phyloP scores from a whole-genome alignment of 2,888 invertebrate genomes.

The Dyspetes luteomarginatus region DNA sequence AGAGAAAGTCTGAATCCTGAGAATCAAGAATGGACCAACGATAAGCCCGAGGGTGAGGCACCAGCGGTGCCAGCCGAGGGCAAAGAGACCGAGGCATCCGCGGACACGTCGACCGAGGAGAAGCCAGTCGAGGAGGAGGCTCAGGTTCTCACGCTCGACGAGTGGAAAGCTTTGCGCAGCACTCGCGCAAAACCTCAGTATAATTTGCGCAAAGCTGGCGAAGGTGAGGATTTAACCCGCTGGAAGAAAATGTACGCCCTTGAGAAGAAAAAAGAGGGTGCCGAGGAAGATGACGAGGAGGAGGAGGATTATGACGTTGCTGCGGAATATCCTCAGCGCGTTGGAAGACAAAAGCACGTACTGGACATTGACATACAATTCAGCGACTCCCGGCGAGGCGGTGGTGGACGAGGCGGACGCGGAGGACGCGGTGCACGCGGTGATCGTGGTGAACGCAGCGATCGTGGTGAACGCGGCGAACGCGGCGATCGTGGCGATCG shows the following conservation, averaged over 20 bases:
- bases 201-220: conserved; percentile 96
- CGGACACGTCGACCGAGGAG: conserved; percentile 80
- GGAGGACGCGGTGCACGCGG: conserved; percentile 86
- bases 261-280: conserved; percentile 89
- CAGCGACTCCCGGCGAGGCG: conserved; percentile 91
- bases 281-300: conserved; percentile 88
- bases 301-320: conserved; percentile 88
- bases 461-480: conserved; percentile 79
- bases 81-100: conserved; percentile 78
- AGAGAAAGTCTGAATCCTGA: conserved; percentile 82
- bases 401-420: conserved; percentile 87
- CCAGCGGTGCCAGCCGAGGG: conserved; percentile 70
- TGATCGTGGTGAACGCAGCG: conserved; percentile 82
- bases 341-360: conserved; percentile 93
- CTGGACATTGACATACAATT: conserved; percentile 95
- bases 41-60: conserved; percentile 84
- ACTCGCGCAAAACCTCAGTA: conserved; percentile 93
- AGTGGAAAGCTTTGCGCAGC: conserved; percentile 95
- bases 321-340: conserved; percentile 93
- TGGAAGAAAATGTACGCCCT: conserved; percentile 96
- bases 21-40: conserved; percentile 80
- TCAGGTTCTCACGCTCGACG: conserved; percentile 94
- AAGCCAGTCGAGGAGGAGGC: conserved; percentile 90
- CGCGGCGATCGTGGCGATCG: too few species aligned
- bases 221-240: conserved; percentile 95